These are phyloP conservation scores for Harpalus rufipes DNA, from an alignment of 2,888 invertebrate species.

Conservation along the genomic window DNA sequence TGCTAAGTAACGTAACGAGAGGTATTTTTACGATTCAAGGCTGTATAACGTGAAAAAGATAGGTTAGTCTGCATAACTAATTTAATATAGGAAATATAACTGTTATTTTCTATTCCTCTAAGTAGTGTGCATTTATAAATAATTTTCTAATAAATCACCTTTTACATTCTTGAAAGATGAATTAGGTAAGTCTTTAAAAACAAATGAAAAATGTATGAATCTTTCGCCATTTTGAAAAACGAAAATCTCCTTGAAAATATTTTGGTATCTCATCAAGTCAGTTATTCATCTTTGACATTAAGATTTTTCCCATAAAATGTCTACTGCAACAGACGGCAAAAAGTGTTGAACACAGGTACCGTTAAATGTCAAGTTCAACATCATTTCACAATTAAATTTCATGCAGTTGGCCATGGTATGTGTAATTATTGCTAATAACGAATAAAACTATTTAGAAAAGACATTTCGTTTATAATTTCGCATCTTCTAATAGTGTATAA, in stretches of 20 bases:
- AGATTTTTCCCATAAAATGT: conserved; percentile 42
- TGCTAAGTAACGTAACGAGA: neutral
- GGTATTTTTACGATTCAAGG: conserved; percentile 28
- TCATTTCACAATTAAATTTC: conserved; percentile 49
- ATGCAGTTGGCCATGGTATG: conserved; percentile 32
- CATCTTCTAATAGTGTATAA: neutral
- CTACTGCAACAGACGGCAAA: conserved; percentile 22
- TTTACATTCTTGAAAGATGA: conserved; percentile 4
- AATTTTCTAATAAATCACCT: conserved; percentile 24
- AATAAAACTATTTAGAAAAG: conserved; percentile 10
- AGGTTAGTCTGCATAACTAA: conserved; percentile 4
- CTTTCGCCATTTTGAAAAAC: neutral
- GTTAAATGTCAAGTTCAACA: conserved; percentile 53
- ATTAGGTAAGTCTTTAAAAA: conserved; percentile 3
- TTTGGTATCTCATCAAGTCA: conserved; percentile 33
- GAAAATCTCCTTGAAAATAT: conserved; percentile 31
- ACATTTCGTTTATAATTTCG: conserved; percentile 8
- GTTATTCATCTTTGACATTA: conserved; percentile 56
- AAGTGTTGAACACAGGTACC: conserved; percentile 15
- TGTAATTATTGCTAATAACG: conserved; percentile 38
- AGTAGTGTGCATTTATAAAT: neutral
- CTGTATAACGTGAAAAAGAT: conserved; percentile 8
- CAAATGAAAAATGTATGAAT: conserved; percentile 8
- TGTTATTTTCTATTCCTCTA: conserved; percentile 8
- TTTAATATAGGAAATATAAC: conserved; percentile 31